Evolutionary conservation across 2,797 vertebrate genomes (phyloP), one percentile per base, ranked within the genome.

Genomic region (Halcyon badia): DNA sequence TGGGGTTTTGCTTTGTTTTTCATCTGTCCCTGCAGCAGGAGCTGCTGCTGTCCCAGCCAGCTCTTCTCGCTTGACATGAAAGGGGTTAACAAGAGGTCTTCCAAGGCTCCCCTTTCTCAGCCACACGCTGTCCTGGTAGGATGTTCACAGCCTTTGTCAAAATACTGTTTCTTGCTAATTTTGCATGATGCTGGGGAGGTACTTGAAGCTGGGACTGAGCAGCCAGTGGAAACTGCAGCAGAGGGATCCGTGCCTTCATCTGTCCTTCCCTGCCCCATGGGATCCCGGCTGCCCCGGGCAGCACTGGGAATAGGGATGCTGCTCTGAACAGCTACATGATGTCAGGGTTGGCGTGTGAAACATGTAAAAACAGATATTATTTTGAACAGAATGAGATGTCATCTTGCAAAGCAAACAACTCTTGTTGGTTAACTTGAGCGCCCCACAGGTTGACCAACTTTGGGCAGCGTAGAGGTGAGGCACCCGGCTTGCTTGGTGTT

Each of bases 181-280:
- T 86, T 62, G 51, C 26, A 6, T 64, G 10, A 25, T 49, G 21
- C 58, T 65, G 18, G 10, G 5, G 41, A 46, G 24, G 3, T 28
- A 1, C 35, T 73, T 70, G 51, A 62, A 58, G 42, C 28, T 77
- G 76, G 52, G 64, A 15, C 54, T 77, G 46, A 76, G 85, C 60
- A 83, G 51, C 21, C 31, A 20, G 21, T n/a, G 60, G 10, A 31
- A 26, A 35, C 33, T 48, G 41, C 57, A 44, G 41, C 17, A 18
- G 54, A 49, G 41, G 44, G 58, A 11, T 79, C 60, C 0, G 0
- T 37, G 2, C 14, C 8, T 54, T 69, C 49, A 57, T 58, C 85
- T 33, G 15, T 79, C 33, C 22, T 66, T 86, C 56, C 71, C 14
- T 33, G 24, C 33, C 62, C 44, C 1, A 0, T 0, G 0, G 78